A percentile compares a stretch with the other conserved stretches of the same genome.
Evolutionary conservation across 1,140 invertebrate genomes (phyloP).

Genomic region (Lanistes nyassanus): DNA sequence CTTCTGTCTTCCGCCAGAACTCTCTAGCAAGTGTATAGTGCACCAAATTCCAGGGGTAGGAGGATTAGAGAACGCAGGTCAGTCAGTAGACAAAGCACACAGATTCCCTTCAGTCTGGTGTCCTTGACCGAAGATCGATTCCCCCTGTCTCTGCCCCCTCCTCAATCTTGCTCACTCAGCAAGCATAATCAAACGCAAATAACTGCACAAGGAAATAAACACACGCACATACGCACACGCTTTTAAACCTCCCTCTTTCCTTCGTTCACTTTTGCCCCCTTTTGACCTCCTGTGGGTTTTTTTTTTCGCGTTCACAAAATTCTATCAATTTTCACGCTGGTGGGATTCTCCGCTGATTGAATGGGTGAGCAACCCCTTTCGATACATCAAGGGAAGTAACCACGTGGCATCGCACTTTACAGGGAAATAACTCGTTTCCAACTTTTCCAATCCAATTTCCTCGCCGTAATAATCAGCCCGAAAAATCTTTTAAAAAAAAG

Average conservation of each 20-base stretch:
- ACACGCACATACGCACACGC: not conserved
- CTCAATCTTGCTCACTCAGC: too few species aligned
- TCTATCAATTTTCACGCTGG: not conserved
- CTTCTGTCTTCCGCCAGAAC: too few species aligned
- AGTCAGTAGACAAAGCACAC: too few species aligned
- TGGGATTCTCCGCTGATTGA: not conserved
- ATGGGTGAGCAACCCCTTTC: not conserved
- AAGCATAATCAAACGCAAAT: not conserved
- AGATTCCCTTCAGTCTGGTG: too few species aligned
- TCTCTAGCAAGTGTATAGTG: too few species aligned
- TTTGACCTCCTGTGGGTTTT: not conserved
- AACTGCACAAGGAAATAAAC: not conserved
- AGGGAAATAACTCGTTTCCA: slow-evolving; percentile 1
- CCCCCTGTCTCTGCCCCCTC: too few species aligned
- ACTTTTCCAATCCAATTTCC: slow-evolving; percentile 15
- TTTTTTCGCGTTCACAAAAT: not conserved
- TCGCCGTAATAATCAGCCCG: slow-evolving; percentile 10
- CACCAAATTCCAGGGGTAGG: too few species aligned
- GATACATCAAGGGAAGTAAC: slow-evolving; percentile 1
- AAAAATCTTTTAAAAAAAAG: slow-evolving; percentile 3
- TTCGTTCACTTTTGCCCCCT: not conserved
- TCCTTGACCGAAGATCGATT: too few species aligned
- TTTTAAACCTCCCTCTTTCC: not conserved
- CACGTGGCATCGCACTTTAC: not conserved
- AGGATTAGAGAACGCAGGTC: too few species aligned